phyloP scores from a whole-genome alignment of 2,113 vertebrate genomes.

The Eurystomus gularis region DNA sequence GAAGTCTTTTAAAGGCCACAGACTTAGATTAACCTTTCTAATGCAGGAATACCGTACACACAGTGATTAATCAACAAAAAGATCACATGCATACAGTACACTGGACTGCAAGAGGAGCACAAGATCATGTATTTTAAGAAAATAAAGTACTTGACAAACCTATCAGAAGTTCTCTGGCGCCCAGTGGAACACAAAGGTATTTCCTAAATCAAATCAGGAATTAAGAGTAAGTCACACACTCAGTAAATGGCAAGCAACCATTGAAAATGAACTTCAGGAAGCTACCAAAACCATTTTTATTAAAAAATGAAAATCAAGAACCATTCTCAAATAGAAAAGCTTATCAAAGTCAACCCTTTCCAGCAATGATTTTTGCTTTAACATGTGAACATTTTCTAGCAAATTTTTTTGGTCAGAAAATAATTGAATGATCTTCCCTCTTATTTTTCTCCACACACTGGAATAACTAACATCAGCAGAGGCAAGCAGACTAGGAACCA shows the following conservation, averaged over 20 bases:
- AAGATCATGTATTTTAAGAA: background rate
- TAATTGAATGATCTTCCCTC: background rate
- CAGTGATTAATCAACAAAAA: background rate
- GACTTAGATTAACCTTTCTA: background rate
- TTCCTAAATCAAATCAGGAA: slow-evolving; percentile 73
- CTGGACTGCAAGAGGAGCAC: background rate
- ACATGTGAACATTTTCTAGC: background rate
- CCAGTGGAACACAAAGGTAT: slow-evolving; percentile 82
- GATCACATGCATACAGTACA: background rate
- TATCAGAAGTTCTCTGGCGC: slow-evolving; percentile 78
- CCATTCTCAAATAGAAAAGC: background rate
- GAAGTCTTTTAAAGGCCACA: background rate
- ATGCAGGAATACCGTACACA: background rate
- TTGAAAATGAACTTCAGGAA: background rate
- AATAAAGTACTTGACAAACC: slow-evolving; percentile 70
- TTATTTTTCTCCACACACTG: background rate
- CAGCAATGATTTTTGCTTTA: background rate
- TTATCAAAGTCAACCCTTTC: background rate
- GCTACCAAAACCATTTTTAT: background rate
- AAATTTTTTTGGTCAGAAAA: background rate
- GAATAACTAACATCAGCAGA: background rate
- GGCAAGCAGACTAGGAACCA: background rate
- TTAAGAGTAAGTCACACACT: background rate
- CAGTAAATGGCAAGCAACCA: background rate
- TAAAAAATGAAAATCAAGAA: background rate